Conservation (phyloP, 2,888 invertebrate species). For the Odiellus spinosus region DNA sequence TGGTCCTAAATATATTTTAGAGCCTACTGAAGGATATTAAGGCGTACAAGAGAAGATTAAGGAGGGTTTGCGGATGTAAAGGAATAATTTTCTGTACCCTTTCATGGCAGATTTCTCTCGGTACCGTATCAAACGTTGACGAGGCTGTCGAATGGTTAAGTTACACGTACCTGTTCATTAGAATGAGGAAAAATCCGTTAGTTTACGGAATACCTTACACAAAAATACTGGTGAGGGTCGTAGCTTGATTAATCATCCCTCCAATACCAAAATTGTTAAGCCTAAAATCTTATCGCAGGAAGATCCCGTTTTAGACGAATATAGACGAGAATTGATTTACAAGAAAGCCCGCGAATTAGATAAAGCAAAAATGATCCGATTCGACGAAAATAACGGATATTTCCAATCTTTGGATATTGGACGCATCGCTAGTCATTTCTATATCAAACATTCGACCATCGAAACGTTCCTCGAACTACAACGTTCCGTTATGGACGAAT, state of each 20-base stretch:
- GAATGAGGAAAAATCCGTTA: slow-evolving; percentile 80
- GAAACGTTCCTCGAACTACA: slow-evolving; percentile 58
- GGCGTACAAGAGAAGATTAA: too few species aligned
- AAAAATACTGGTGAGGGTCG: slow-evolving; percentile 36
- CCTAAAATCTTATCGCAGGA: too few species aligned
- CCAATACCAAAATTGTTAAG: too few species aligned
- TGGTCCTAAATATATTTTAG: too few species aligned
- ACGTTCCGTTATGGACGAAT: slow-evolving; percentile 52
- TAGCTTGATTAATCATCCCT: slow-evolving; percentile 18
- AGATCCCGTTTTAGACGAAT: slow-evolving; percentile 60
- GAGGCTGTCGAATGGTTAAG: slow-evolving; percentile 97
- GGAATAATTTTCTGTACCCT: too few species aligned
- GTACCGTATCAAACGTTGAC: slow-evolving; percentile 86
- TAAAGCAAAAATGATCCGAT: slow-evolving; percentile 84
- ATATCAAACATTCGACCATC: slow-evolving; percentile 90
- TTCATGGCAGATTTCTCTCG: slow-evolving; percentile 54
- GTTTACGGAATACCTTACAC: slow-evolving; percentile 50
- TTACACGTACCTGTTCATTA: slow-evolving; percentile 86
- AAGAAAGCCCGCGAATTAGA: slow-evolving; percentile 70
- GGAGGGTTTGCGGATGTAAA: too few species aligned
- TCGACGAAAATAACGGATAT: slow-evolving; percentile 65
- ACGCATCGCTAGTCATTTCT: slow-evolving; percentile 91
- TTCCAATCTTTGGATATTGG: slow-evolving; percentile 60
- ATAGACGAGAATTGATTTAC: slow-evolving; percentile 59
- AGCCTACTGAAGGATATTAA: too few species aligned